phyloP scores from a whole-genome alignment of 2,888 invertebrate species.

The Scaptomyza tumidula region DNA sequence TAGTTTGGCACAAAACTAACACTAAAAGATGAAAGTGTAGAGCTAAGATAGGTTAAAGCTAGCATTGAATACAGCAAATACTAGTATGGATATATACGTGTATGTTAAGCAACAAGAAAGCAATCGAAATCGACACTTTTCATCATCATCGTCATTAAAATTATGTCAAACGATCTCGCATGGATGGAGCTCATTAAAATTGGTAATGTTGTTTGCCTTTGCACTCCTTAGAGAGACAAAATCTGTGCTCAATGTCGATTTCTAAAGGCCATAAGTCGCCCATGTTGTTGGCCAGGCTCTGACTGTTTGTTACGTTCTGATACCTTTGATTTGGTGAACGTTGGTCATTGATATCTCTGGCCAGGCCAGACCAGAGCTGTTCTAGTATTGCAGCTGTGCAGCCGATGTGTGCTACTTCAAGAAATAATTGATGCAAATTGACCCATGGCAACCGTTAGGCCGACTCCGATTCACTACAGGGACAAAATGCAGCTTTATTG shows the following conservation, averaged over 20 bases:
- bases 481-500: background rate
- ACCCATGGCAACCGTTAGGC: background rate
- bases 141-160: too few relatives aligned
- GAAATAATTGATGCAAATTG: background rate
- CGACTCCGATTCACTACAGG: background rate
- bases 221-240: background rate
- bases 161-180: too few relatives aligned
- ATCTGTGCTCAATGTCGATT: background rate
- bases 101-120: too few relatives aligned
- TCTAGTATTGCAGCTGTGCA: background rate
- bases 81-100: too few relatives aligned
- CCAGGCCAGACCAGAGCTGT: background rate
- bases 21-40: too few relatives aligned
- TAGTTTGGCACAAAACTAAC: too few relatives aligned
- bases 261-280: background rate
- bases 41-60: too few relatives aligned
- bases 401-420: background rate
- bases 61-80: too few relatives aligned
- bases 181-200: background rate
- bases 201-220: background rate
- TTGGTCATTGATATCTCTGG: slow-evolving; percentile 2
- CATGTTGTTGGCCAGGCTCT: background rate
- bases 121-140: too few relatives aligned
- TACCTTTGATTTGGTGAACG: background rate
- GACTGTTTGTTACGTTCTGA: background rate